Percentiles rank a stretch among this genome's conserved stretches.
Conservation (phyloP, 2,113 vertebrate genomes). For the Trichechus manatus region DNA sequence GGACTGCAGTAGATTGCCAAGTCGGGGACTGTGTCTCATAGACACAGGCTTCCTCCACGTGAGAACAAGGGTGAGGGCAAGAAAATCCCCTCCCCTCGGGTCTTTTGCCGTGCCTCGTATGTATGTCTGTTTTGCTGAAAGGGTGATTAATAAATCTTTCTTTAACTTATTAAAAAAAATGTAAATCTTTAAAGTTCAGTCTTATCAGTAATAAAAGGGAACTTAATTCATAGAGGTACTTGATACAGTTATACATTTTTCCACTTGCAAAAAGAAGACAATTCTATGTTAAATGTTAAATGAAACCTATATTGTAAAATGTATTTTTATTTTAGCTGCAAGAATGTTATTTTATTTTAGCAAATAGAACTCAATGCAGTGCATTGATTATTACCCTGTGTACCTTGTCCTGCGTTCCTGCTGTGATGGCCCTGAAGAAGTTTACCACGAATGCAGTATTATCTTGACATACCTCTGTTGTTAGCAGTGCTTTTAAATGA, state of each 20-base stretch:
- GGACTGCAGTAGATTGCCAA: conserved; percentile 80
- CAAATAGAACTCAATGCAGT: conserved; percentile 89
- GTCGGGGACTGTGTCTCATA: conserved; percentile 89
- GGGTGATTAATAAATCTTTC: conserved; percentile 85
- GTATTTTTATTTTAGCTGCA: conserved; percentile 89
- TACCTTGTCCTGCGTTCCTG: conserved; percentile 83
- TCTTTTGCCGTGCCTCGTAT: conserved; percentile 86
- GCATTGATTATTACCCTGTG: conserved; percentile 87
- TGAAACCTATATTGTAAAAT: conserved; percentile 89
- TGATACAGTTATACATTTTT: conserved; percentile 85
- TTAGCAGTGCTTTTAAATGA: conserved; percentile 74
- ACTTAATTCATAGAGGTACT: conserved; percentile 87
- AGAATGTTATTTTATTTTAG: conserved; percentile 90
- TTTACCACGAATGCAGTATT: conserved; percentile 87
- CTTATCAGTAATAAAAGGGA: conserved; percentile 87
- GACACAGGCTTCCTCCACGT: conserved; percentile 87
- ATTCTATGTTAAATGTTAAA: conserved; percentile 89
- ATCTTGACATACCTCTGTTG: conserved; percentile 87
- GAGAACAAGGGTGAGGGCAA: conserved; percentile 82
- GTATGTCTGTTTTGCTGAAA: conserved; percentile 86
- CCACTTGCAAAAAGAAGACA: conserved; percentile 86
- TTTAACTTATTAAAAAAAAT: conserved; percentile 89
- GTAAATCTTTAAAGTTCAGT: conserved; percentile 85
- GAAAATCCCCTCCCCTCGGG: conserved; percentile 80
- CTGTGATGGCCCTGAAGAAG: conserved; percentile 83